A percentile compares a stretch with the other conserved stretches of the same genome.
Conservation (phyloP, 2,797 vertebrate genomes). For the Pseudochaenichthys georgianus region DNA sequence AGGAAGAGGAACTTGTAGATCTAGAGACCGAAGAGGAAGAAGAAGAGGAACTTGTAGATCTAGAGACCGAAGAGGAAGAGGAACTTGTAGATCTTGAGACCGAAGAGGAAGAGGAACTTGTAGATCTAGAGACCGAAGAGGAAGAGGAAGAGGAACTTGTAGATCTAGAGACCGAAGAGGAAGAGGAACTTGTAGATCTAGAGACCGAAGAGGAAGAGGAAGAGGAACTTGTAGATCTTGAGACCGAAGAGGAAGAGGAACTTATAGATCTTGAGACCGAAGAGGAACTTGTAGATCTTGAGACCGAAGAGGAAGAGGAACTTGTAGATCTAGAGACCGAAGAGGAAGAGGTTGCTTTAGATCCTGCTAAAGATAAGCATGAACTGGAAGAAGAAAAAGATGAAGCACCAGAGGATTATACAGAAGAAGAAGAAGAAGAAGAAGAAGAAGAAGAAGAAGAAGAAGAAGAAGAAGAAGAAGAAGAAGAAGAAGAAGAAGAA, state of each 20-base stretch:
- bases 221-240: not conserved
- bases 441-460: not conserved
- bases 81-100: not conserved
- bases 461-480: not conserved
- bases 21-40: no score
- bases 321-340: not conserved
- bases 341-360: not conserved
- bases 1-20: no score
- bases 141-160: not conserved
- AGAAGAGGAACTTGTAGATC: not conserved
- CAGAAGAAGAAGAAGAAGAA: constrained; percentile 6
- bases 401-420: no score
- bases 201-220: not conserved
- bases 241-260: not conserved
- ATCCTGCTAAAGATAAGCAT: no score
- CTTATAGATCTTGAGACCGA: no score
- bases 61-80: not conserved
- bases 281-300: no score
- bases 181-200: constrained; percentile 3
- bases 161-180: no score
- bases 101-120: not conserved
- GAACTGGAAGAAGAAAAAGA: constrained; percentile 2
- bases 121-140: not conserved
- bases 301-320: constrained; percentile 14
- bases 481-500: constrained; percentile 2